These are phyloP conservation scores for Vulpes ferrilata DNA, from an alignment of 2,113 vertebrate genomes.

Conservation along the genomic window DNA sequence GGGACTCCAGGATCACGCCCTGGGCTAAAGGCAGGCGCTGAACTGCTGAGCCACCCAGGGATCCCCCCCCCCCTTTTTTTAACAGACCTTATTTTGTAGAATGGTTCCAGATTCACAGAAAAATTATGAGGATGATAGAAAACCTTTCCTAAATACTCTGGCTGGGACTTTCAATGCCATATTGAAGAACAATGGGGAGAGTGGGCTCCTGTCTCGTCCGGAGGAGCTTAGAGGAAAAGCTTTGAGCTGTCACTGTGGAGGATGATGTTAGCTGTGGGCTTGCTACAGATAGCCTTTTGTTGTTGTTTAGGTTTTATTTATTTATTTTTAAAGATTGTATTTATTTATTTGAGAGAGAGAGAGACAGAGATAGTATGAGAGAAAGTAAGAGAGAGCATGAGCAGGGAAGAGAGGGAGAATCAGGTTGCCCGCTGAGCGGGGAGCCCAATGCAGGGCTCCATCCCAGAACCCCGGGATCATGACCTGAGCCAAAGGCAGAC, in stretches of 20 bases:
- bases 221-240: background rate
- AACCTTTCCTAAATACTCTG: background rate
- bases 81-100: background rate
- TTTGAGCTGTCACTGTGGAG: background rate
- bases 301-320: background rate
- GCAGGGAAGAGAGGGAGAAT: too few relatives aligned
- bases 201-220: background rate
- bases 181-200: background rate
- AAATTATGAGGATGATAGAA: background rate
- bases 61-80: background rate
- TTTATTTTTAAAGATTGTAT: too few relatives aligned
- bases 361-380: too few relatives aligned
- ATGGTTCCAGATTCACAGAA: conserved; percentile 36
- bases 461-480: too few relatives aligned
- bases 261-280: background rate
- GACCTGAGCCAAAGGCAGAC: too few relatives aligned
- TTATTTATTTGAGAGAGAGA: background rate
- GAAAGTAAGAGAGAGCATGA: too few relatives aligned
- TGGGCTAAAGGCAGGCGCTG: too few relatives aligned
- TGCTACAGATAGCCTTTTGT: background rate
- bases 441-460: too few relatives aligned
- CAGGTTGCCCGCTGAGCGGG: too few relatives aligned
- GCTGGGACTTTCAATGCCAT: background rate
- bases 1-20: too few relatives aligned
- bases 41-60: too few relatives aligned